Evolutionary conservation across 2,113 vertebrate species (phyloP).

Genomic region (Saccopteryx leptura): DNA sequence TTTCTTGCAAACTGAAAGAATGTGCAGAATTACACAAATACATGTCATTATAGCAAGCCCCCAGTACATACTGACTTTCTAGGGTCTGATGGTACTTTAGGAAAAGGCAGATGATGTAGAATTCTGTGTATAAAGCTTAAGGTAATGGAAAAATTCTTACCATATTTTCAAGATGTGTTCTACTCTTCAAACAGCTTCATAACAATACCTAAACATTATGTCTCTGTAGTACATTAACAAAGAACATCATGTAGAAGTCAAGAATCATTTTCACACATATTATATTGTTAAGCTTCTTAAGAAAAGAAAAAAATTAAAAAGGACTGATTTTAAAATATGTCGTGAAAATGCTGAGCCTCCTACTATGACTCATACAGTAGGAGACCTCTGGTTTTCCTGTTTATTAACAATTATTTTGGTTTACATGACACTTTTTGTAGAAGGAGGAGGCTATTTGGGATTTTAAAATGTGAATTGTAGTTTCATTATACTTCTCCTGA

Average conservation of each 20-base stretch:
- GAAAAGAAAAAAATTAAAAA: constrained; percentile 17
- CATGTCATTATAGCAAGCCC: background rate
- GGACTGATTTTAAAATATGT: constrained; percentile 9
- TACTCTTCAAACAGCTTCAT: background rate
- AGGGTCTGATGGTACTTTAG: background rate
- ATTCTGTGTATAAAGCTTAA: background rate
- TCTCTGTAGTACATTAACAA: background rate
- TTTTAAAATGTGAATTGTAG: constrained; percentile 64
- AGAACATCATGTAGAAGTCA: background rate
- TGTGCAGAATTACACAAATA: background rate
- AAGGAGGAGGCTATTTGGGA: background rate
- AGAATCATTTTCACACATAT: background rate
- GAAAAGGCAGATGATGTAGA: background rate
- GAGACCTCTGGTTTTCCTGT: background rate
- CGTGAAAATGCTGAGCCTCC: background rate
- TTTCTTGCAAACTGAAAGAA: background rate
- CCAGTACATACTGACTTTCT: background rate
- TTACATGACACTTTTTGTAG: constrained; percentile 58
- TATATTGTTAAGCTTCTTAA: background rate
- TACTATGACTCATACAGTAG: background rate
- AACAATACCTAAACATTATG: fast-evolving
- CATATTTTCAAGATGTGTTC: background rate
- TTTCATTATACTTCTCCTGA: constrained; percentile 58
- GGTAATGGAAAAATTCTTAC: background rate
- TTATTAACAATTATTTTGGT: constrained; percentile 17